Evolutionary conservation across 2,888 invertebrate genomes (phyloP).

Genomic region (Lepas anatifera): DNA sequence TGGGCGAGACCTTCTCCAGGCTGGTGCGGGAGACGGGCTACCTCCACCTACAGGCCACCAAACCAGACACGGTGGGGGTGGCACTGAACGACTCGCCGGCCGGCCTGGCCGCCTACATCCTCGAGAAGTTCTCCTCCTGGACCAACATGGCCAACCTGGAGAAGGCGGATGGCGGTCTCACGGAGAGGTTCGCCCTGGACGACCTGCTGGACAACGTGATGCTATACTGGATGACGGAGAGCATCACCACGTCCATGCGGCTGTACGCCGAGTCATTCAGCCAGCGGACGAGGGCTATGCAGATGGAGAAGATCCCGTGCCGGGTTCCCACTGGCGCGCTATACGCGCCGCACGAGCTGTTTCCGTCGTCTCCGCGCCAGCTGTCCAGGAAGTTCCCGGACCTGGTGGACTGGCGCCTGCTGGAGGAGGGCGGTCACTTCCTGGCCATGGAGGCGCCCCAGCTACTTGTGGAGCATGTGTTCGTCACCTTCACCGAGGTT

Average conservation of each 20-base stretch:
- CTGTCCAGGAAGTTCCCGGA: background rate
- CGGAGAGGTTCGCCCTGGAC: constrained; percentile 51
- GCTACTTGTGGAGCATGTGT: constrained; percentile 56
- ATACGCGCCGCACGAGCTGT: background rate
- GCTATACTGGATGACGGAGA: constrained; percentile 53
- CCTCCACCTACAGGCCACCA: constrained; percentile 68
- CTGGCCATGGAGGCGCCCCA: constrained; percentile 66
- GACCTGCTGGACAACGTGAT: constrained; percentile 62
- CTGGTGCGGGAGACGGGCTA: constrained; percentile 39
- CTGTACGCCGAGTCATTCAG: constrained; percentile 34
- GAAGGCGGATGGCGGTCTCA: constrained; percentile 51
- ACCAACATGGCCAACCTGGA: constrained; percentile 43
- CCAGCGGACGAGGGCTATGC: background rate
- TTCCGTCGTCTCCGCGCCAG: background rate
- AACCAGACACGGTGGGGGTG: constrained; percentile 69
- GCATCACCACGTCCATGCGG: constrained; percentile 35
- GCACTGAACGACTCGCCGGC: constrained; percentile 62
- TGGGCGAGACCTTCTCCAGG: constrained; percentile 26
- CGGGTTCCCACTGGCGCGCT: background rate
- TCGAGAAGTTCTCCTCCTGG: constrained; percentile 77
- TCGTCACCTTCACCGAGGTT: constrained; percentile 33
- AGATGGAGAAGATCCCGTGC: background rate
- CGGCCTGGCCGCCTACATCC: constrained; percentile 74
- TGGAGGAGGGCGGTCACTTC: constrained; percentile 69
- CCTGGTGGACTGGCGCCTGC: constrained; percentile 35